A percentile compares a stretch with the other conserved stretches of the same genome.
phyloP scores from a whole-genome alignment of 2,888 invertebrate genomes.

The Trachelus tabidus region DNA sequence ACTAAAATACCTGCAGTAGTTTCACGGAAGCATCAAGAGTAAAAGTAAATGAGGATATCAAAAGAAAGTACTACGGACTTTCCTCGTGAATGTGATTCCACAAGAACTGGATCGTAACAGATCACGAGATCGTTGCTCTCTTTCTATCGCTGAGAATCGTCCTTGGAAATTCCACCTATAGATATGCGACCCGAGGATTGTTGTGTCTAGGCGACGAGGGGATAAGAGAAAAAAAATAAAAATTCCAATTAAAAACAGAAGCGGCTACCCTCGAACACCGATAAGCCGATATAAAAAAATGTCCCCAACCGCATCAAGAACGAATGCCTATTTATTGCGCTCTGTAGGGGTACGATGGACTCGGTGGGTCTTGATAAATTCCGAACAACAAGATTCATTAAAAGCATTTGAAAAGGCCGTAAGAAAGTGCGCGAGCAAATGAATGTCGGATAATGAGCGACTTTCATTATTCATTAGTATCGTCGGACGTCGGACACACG shows the following conservation, averaged over 20 bases:
- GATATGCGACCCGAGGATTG: neutral
- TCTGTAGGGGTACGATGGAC: neutral
- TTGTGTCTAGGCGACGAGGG: neutral
- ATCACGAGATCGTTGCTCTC: neutral
- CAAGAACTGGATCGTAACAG: constrained; percentile 6
- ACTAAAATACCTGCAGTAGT: neutral
- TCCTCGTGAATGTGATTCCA: constrained; percentile 6
- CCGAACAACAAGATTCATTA: neutral
- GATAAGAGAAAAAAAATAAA: too few relatives aligned
- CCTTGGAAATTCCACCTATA: neutral
- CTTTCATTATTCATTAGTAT: neutral
- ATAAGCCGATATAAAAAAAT: neutral
- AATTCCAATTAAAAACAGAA: neutral
- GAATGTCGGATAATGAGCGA: neutral
- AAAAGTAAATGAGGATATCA: neutral
- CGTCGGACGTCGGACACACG: neutral
- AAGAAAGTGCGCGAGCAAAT: neutral
- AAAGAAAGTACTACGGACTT: constrained; percentile 7
- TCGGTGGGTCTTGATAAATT: neutral
- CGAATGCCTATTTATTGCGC: neutral
- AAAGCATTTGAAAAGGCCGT: neutral
- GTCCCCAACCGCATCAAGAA: neutral
- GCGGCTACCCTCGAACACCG: neutral
- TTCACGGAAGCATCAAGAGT: neutral
- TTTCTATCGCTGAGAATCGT: neutral